Percentiles rank a stretch among this genome's conserved stretches.
These are phyloP conservation scores for Ganaspis sp. DNA, from an alignment of 1,140 invertebrate genomes.

Conservation along the genomic window DNA sequence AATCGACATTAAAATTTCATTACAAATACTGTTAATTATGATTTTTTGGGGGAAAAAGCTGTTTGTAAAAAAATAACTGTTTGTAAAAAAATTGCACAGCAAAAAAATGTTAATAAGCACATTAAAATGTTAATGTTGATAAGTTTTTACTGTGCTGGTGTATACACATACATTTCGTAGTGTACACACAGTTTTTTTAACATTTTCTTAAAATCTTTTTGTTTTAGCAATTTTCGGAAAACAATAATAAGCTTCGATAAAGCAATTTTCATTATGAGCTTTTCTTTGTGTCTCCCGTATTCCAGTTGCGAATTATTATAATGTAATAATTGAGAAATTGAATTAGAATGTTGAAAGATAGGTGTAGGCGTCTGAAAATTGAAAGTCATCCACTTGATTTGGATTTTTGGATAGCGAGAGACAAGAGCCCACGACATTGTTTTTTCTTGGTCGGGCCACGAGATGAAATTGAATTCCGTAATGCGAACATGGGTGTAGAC, in stretches of 20 bases:
- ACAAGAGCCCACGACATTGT: conserved; percentile 19
- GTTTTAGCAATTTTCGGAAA: not conserved
- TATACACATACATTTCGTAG: too few species aligned
- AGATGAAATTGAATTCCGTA: conserved; percentile 12
- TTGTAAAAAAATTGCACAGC: too few species aligned
- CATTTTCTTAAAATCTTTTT: not conserved
- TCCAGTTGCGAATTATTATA: too few species aligned
- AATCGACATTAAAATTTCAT: not conserved
- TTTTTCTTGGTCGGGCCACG: not conserved
- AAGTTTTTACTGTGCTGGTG: too few species aligned
- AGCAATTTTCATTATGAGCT: not conserved
- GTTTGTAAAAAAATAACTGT: too few species aligned
- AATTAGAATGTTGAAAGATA: not conserved
- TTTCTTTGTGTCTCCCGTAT: not conserved
- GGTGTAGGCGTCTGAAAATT: not conserved
- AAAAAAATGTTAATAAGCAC: too few species aligned
- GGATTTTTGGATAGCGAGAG: not conserved
- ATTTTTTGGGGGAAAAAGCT: not conserved
- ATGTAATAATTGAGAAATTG: not conserved
- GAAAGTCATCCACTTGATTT: conserved; percentile 18
- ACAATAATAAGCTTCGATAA: not conserved
- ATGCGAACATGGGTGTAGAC: not conserved
- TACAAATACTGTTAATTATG: not conserved
- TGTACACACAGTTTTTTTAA: not conserved
- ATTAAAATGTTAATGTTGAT: too few species aligned